These are phyloP conservation scores for Crematogaster levior DNA, from an alignment of 2,888 invertebrate species.

Conservation along the genomic window DNA sequence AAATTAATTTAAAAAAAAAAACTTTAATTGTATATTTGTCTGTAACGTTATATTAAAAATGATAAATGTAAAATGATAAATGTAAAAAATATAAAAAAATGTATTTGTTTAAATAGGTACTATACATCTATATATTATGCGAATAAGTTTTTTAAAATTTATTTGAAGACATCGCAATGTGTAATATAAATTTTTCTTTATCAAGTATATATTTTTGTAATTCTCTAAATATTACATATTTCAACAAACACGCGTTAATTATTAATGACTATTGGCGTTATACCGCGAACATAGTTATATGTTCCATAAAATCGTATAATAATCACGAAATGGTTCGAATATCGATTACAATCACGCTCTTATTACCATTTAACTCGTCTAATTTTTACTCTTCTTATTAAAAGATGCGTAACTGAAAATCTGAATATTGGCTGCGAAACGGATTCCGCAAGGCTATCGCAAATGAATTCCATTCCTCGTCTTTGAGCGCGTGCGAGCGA, in stretches of 20 bases:
- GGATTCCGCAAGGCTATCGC: conserved; percentile 8
- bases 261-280: no score
- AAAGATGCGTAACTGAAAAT: conserved; percentile 2
- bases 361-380: not conserved
- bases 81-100: no score
- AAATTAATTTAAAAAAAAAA: not conserved
- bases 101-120: not conserved
- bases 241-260: no score
- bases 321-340: no score
- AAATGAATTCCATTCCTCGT: conserved; percentile 32
- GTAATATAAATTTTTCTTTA: no score
- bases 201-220: no score
- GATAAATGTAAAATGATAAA: not conserved
- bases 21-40: not conserved
- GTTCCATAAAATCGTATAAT: no score
- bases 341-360: not conserved
- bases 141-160: not conserved
- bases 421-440: not conserved
- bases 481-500: conserved; percentile 26
- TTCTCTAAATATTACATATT: no score
- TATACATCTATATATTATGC: not conserved
- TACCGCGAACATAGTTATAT: no score
- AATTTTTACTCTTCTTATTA: not conserved
- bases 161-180: not conserved
- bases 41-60: not conserved